Percentiles rank a stretch among this genome's conserved stretches.
These are phyloP conservation scores for Aurelia aurita complex sp. Pacific DNA, from an alignment of 30 jellyfish, hydroid and myxozoan genomes.

Conservation along the genomic window DNA sequence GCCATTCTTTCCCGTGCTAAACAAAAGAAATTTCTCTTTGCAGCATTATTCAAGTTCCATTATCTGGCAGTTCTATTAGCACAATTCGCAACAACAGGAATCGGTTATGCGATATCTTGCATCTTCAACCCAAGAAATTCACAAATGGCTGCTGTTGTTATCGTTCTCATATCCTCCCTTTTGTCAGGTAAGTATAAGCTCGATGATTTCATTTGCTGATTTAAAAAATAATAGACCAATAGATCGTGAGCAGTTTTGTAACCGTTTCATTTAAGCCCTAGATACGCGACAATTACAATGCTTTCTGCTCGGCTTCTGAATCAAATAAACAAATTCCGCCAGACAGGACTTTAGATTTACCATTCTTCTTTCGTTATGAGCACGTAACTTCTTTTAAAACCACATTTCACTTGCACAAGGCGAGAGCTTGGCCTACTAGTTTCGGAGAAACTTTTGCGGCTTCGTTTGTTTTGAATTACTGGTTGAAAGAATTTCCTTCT, in stretches of 20 bases:
- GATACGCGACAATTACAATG: too few relatives aligned
- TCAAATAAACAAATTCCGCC: too few relatives aligned
- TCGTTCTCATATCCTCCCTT: constrained; percentile 64
- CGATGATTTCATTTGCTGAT: not conserved
- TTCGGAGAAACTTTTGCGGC: too few relatives aligned
- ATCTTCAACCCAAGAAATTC: constrained; percentile 74
- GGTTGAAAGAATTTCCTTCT: too few relatives aligned
- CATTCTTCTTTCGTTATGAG: too few relatives aligned
- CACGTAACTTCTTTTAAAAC: too few relatives aligned
- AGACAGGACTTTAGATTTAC: too few relatives aligned
- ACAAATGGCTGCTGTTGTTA: constrained; percentile 80
- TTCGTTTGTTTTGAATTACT: too few relatives aligned
- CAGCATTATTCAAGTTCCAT: constrained; percentile 65
- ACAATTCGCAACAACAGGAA: constrained; percentile 75
- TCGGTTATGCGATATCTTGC: constrained; percentile 73
- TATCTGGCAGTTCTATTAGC: constrained; percentile 65
- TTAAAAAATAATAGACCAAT: not conserved
- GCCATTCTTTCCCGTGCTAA: too few relatives aligned
- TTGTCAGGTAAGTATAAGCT: constrained; percentile 47
- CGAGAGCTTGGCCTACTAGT: too few relatives aligned
- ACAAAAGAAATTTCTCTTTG: not conserved
- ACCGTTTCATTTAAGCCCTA: not conserved
- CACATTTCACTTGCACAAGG: too few relatives aligned
- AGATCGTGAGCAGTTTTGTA: not conserved
- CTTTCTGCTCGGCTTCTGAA: too few relatives aligned